phyloP scores from a whole-genome alignment of 2,888 invertebrate genomes.

The Myopa tessellatipennis region DNA sequence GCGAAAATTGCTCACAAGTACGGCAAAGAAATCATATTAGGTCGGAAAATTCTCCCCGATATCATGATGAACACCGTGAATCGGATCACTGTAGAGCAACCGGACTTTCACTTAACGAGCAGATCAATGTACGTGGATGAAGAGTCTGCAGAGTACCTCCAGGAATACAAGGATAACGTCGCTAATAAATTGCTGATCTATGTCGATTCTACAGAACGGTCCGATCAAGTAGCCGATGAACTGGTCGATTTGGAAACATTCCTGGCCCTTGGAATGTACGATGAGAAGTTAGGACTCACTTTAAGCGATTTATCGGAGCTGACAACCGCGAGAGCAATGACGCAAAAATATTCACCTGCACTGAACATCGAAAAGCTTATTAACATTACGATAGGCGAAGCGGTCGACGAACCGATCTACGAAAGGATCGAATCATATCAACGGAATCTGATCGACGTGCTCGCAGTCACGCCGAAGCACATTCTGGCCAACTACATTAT shows the following conservation, averaged over 20 bases:
- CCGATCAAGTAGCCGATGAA: conserved; percentile 54
- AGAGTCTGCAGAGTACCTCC: conserved; percentile 34
- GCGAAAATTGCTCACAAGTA: conserved; percentile 50
- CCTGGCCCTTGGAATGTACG: conserved; percentile 57
- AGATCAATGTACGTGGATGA: conserved; percentile 51
- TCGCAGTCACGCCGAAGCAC: conserved; percentile 49
- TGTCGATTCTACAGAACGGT: conserved; percentile 46
- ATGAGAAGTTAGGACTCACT: conserved; percentile 47
- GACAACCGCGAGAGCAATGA: conserved; percentile 51
- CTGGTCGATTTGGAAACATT: conserved; percentile 58
- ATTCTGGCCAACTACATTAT: conserved; percentile 63
- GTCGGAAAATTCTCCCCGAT: conserved; percentile 48
- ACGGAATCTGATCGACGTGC: conserved; percentile 52
- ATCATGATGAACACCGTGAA: conserved; percentile 45
- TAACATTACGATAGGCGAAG: conserved; percentile 52
- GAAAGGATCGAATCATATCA: conserved; percentile 53
- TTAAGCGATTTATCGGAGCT: conserved; percentile 46
- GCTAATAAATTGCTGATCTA: conserved; percentile 43
- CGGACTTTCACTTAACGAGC: conserved; percentile 48
- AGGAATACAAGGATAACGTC: conserved; percentile 33
- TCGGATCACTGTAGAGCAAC: conserved; percentile 48
- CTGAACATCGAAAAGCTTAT: conserved; percentile 56
- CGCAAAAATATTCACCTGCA: conserved; percentile 50
- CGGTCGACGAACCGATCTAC: conserved; percentile 51
- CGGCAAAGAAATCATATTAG: conserved; percentile 49